Evolutionary conservation across 2,797 vertebrate genomes (phyloP), one percentile per base, ranked within the genome.

Genomic region (Poecilia gillii): DNA sequence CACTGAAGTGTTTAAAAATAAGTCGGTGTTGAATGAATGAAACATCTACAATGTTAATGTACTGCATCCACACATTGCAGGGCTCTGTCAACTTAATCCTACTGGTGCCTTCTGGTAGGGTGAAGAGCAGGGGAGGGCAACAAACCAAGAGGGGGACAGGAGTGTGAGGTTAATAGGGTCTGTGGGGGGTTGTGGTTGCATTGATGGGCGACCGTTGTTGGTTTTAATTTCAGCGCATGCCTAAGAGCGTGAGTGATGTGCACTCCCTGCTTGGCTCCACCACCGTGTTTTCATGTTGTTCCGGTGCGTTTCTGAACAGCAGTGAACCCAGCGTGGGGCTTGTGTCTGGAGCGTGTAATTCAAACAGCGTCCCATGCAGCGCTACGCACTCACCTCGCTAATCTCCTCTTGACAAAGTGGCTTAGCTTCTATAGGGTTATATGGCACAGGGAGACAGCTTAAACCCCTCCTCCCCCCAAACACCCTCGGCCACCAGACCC

Each of bases 381-480:
- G 90, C 90, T 88, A 84, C 92, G 94, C 90, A 85, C 90, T 95
- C 94, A 95, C 93, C 94, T 91, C 90, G 93, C 90, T 96, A 96
- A 96, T 96, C 96, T 95, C 91, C 90, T 91, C 87, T 93, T 95
- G 92, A 96, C 94, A 95, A 96, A 96, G 94, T 95, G 93, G 95
- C 93, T 96, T 96, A 96, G 92, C 90, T 84, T 94, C 90, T 91
- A 91, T 91, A 90, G 93, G 94, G 95, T 96, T 95, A 95, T 95
- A 95, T 95, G 95, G 94, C 91, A 91, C 89, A 90, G 90, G 70
- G 62, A 94, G 87, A 90, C 90, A 88, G 93, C 93, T 96, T 94
- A 94, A 85, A 92, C 83, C 85, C 91, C 28, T 20, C 89, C 84
- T 12, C 9, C 71, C 25, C 78, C 68, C 66, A 8, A 4, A 46